Evolutionary conservation across 1,140 invertebrate species (phyloP).

Genomic region (Bicyclus anynana): DNA sequence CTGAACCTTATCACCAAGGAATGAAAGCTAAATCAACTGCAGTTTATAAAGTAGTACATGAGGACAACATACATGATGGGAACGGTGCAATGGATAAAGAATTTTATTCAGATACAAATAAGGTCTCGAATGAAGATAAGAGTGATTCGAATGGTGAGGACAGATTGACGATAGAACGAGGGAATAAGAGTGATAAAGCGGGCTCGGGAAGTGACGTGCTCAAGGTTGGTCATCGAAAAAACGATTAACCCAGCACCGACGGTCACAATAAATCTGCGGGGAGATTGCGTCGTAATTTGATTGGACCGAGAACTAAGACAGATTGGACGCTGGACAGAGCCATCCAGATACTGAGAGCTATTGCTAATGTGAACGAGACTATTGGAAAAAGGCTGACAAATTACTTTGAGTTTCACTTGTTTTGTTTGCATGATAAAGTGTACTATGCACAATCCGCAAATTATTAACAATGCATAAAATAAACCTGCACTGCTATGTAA

Average conservation of each 20-base stretch:
- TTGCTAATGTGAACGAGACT: background rate
- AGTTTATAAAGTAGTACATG: background rate
- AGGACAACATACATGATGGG: slow-evolving; percentile 2
- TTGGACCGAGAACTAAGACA: slow-evolving; percentile 10
- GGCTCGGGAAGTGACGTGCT: slow-evolving; percentile 29
- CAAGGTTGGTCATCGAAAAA: slow-evolving; percentile 32
- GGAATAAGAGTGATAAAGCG: slow-evolving; percentile 42
- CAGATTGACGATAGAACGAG: slow-evolving; percentile 34
- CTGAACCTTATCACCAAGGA: background rate
- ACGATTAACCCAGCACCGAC: slow-evolving; percentile 32
- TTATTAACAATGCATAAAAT: too few relatives aligned
- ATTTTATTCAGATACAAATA: slow-evolving; percentile 16
- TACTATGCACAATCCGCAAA: too few relatives aligned
- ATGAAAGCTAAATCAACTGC: slow-evolving; percentile 4
- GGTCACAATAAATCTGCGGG: slow-evolving; percentile 29
- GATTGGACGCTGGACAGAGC: slow-evolving; percentile 6
- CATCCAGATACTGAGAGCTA: slow-evolving; percentile 2
- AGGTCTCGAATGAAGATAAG: slow-evolving; percentile 8
- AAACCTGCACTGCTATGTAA: too few relatives aligned
- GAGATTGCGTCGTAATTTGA: slow-evolving; percentile 30
- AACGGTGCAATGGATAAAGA: slow-evolving; percentile 18
- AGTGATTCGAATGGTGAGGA: slow-evolving; percentile 12
- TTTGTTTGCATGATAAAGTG: too few relatives aligned
- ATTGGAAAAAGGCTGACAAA: background rate
- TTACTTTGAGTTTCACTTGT: background rate